Percentiles rank a stretch among this genome's conserved stretches.
phyloP scores from a whole-genome alignment of 1,140 invertebrate genomes.

The Chymomyza costata region DNA sequence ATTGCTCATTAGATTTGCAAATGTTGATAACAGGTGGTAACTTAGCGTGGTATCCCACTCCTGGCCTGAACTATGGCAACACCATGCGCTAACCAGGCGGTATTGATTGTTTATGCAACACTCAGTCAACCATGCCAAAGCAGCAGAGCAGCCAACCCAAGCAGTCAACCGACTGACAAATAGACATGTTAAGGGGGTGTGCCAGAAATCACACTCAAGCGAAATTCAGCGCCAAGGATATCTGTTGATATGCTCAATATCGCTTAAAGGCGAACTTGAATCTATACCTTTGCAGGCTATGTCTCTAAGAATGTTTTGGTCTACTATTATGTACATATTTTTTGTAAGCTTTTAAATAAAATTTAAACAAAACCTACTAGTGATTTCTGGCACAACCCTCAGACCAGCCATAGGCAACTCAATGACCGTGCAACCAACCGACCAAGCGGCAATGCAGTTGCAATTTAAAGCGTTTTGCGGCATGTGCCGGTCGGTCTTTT shows the following conservation, averaged over 20 bases:
- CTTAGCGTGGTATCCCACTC: constrained; percentile 17
- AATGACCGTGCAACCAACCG: neutral
- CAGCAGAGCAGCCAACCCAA: constrained; percentile 20
- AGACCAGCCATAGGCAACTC: too few species aligned
- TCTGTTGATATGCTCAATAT: constrained; percentile 2
- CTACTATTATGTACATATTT: too few species aligned
- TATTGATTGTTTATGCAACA: constrained; percentile 42
- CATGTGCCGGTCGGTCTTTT: constrained; percentile 27
- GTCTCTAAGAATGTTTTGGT: too few species aligned
- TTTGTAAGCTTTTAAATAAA: too few species aligned
- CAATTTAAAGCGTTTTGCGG: constrained; percentile 9
- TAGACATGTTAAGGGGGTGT: too few species aligned
- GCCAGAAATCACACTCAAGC: too few species aligned
- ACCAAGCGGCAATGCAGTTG: neutral
- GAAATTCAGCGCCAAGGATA: neutral
- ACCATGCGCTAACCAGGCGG: constrained; percentile 1
- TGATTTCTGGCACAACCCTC: too few species aligned
- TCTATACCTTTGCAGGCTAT: too few species aligned
- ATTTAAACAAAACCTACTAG: too few species aligned
- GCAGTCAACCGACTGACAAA: constrained; percentile 14
- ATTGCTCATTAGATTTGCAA: constrained; percentile 27
- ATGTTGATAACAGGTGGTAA: constrained; percentile 36
- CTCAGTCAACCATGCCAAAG: constrained; percentile 14
- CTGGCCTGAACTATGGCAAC: neutral
- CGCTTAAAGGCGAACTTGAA: too few species aligned